These are phyloP conservation scores for Loriculus beryllinus DNA, from an alignment of 2,797 vertebrate species.

Conservation along the genomic window DNA sequence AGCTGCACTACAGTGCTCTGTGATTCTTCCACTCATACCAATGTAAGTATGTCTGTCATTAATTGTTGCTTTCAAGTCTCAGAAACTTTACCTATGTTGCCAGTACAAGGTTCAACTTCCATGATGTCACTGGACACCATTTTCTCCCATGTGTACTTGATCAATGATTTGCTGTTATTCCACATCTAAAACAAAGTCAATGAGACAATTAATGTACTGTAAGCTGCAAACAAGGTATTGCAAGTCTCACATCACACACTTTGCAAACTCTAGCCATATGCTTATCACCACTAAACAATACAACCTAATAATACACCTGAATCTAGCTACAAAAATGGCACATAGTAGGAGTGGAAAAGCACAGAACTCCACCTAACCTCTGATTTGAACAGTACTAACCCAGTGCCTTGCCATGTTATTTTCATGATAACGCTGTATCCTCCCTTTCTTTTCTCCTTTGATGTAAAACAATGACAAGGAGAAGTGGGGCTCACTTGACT, in stretches of 20 bases:
- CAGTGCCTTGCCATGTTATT: background rate
- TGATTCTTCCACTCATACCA: background rate
- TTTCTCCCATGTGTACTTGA: conserved; percentile 86
- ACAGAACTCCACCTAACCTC: background rate
- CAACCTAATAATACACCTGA: background rate
- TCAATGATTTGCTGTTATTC: conserved; percentile 88
- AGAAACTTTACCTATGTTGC: conserved; percentile 82
- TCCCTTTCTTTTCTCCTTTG: background rate
- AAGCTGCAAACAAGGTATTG: background rate
- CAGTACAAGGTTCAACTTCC: conserved; percentile 84
- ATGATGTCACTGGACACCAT: conserved; percentile 75
- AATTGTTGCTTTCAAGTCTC: background rate
- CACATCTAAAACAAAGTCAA: conserved; percentile 83
- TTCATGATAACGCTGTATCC: background rate
- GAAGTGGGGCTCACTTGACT: background rate
- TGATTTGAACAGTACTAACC: background rate
- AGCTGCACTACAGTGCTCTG: background rate
- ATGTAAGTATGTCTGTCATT: background rate
- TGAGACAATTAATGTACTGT: background rate
- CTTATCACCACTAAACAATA: background rate
- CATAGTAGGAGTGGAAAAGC: background rate
- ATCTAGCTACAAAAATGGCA: background rate
- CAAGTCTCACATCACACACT: background rate
- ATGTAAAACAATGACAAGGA: background rate
- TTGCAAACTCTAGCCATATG: background rate